These are phyloP conservation scores for Morbakka virulenta DNA, from an alignment of 30 jellyfish, hydroid and myxozoan genomes.

Conservation along the genomic window DNA sequence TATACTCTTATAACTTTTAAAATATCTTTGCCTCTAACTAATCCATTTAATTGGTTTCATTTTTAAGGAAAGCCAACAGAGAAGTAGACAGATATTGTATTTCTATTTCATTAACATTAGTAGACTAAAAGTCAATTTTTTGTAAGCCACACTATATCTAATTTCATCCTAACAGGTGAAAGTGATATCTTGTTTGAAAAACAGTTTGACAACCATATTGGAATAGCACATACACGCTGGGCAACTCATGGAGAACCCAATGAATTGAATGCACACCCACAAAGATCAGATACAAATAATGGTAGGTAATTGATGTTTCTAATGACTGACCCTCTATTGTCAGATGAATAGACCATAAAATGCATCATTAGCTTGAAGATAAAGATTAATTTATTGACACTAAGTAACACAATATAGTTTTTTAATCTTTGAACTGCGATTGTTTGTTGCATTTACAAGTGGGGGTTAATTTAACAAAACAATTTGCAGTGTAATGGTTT, in stretches of 20 bases:
- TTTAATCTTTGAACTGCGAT: no score
- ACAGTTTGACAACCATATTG: constrained; percentile 65
- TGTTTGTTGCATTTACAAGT: no score
- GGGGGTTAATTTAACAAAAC: no score
- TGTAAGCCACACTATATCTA: background rate
- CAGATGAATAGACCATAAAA: background rate
- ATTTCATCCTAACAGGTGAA: constrained; percentile 38
- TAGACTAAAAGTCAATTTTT: background rate
- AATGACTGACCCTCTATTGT: background rate
- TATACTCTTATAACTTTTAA: no score
- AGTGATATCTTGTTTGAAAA: constrained; percentile 12
- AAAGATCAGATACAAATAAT: constrained; percentile 75
- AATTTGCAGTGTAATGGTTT: no score
- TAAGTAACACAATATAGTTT: no score
- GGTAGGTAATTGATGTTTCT: constrained; percentile 32
- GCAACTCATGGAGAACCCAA: constrained; percentile 99
- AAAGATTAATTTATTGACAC: no score
- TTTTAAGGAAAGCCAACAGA: no score
- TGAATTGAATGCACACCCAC: constrained; percentile 92
- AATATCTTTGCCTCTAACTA: no score
- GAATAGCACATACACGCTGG: constrained; percentile 99
- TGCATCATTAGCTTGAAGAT: background rate
- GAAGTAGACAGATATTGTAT: no score
- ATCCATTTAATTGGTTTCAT: no score
- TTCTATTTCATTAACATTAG: background rate